Percentiles rank a stretch among this genome's conserved stretches.
These are phyloP conservation scores for Drosophila formosana DNA, from an alignment of 2,888 invertebrate species.

Conservation along the genomic window DNA sequence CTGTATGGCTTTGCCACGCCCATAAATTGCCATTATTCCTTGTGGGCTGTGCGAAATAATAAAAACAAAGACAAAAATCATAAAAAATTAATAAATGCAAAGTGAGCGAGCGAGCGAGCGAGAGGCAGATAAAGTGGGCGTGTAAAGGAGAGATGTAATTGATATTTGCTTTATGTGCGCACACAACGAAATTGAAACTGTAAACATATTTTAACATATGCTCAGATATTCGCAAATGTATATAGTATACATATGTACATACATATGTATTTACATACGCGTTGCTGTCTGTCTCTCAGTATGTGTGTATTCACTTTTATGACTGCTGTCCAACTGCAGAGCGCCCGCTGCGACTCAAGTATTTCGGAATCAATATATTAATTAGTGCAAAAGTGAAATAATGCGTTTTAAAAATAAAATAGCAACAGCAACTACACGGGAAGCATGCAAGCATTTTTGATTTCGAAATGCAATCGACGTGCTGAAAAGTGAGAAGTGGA, in stretches of 20 bases:
- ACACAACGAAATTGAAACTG: slow-evolving; percentile 54
- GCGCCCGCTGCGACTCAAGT: slow-evolving; percentile 26
- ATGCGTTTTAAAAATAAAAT: slow-evolving; percentile 14
- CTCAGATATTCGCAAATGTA: slow-evolving; percentile 18
- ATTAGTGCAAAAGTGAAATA: slow-evolving; percentile 27
- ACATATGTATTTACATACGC: not conserved
- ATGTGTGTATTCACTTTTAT: slow-evolving; percentile 54
- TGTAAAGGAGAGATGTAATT: slow-evolving; percentile 54
- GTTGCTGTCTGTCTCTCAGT: not conserved
- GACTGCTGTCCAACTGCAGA: slow-evolving; percentile 34
- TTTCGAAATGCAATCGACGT: slow-evolving; percentile 16
- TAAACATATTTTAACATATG: slow-evolving; percentile 67
- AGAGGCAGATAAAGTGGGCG: slow-evolving; percentile 1
- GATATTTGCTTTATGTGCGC: slow-evolving; percentile 63
- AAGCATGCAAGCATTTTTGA: slow-evolving; percentile 3
- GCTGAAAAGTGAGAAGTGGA: slow-evolving; percentile 7
- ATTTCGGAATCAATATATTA: slow-evolving; percentile 29
- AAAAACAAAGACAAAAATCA: slow-evolving; percentile 27
- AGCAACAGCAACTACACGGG: not conserved
- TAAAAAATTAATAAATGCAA: slow-evolving; percentile 24
- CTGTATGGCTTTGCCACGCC: slow-evolving; percentile 31
- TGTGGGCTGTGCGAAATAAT: slow-evolving; percentile 21
- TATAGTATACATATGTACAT: not conserved
- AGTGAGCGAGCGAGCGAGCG: slow-evolving; percentile 3
- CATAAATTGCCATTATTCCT: slow-evolving; percentile 48